Percentiles rank a stretch among this genome's conserved stretches.
Conservation (phyloP, 2,797 vertebrate genomes). For the Taeniopygia guttata region DNA sequence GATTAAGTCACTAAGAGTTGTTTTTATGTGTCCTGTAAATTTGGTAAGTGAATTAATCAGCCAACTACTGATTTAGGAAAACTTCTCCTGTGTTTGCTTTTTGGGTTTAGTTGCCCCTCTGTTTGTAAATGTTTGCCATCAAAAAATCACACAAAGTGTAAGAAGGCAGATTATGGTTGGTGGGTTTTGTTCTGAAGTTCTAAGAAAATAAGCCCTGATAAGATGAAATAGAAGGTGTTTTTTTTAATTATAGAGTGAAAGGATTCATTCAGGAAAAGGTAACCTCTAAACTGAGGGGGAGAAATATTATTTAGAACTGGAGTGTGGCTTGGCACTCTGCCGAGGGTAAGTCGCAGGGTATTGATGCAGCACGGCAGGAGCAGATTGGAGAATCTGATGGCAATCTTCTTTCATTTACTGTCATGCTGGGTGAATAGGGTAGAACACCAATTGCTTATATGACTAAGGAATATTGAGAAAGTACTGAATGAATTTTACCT, state of each 20-base stretch:
- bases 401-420: not conserved
- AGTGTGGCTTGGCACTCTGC: not conserved
- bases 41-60: not conserved
- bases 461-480: slow-evolving; percentile 1
- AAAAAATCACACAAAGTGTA: not conserved
- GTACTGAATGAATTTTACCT: slow-evolving; percentile 4
- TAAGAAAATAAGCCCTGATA: not conserved
- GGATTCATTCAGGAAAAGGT: not conserved
- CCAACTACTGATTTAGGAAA: not conserved
- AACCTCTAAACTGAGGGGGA: not conserved
- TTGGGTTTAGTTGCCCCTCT: not conserved
- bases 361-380: not conserved
- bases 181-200: not conserved
- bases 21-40: not conserved
- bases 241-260: not conserved
- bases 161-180: not conserved
- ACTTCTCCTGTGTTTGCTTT: not conserved
- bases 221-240: not conserved
- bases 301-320: not conserved
- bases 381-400: not conserved
- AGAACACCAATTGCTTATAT: not conserved
- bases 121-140: not conserved
- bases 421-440: not conserved
- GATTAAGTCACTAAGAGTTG: not conserved
- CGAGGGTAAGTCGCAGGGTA: fast-evolving